phyloP scores from a whole-genome alignment of 2,888 invertebrate genomes.

The Caenorhabditis sp. region DNA sequence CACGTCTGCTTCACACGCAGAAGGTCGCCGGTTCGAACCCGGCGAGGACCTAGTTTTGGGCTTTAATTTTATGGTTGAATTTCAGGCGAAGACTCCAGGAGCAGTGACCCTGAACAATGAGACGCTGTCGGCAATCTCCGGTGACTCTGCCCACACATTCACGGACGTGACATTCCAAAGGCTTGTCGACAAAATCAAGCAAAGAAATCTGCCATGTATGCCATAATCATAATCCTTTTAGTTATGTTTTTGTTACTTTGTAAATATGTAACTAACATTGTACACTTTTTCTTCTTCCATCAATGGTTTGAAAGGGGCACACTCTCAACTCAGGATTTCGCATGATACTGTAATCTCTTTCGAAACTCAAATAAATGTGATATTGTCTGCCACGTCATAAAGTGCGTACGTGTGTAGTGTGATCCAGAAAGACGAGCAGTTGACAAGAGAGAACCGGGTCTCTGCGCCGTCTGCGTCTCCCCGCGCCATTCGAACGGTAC shows the following conservation, averaged over 20 bases:
- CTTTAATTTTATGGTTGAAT: no score
- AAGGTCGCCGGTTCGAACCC: conserved; percentile 74
- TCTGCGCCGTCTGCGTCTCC: neutral
- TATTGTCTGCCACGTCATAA: neutral
- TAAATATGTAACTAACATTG: conserved; percentile 46
- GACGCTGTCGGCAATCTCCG: conserved; percentile 69
- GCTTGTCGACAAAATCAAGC: conserved; percentile 69
- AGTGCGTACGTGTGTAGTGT: conserved; percentile 5
- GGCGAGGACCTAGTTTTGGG: conserved; percentile 62
- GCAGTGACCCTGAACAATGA: conserved; percentile 64
- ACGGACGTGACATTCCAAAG: conserved; percentile 69
- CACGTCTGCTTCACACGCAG: conserved; percentile 76
- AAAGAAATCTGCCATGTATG: conserved; percentile 70
- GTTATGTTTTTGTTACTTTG: conserved; percentile 4
- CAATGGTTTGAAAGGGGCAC: conserved; percentile 3
- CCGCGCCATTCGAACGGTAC: neutral
- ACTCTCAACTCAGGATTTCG: conserved; percentile 42
- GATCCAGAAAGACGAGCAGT: neutral
- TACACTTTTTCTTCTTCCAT: conserved; percentile 28
- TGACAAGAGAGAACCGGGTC: neutral
- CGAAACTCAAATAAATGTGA: neutral
- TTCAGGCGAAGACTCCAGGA: conserved; percentile 35
- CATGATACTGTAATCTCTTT: conserved; percentile 16
- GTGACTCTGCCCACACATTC: conserved; percentile 62
- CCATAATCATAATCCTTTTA: conserved; percentile 24